Conservation (phyloP, 2,113 vertebrate species). For the Buteo buteo region DNA sequence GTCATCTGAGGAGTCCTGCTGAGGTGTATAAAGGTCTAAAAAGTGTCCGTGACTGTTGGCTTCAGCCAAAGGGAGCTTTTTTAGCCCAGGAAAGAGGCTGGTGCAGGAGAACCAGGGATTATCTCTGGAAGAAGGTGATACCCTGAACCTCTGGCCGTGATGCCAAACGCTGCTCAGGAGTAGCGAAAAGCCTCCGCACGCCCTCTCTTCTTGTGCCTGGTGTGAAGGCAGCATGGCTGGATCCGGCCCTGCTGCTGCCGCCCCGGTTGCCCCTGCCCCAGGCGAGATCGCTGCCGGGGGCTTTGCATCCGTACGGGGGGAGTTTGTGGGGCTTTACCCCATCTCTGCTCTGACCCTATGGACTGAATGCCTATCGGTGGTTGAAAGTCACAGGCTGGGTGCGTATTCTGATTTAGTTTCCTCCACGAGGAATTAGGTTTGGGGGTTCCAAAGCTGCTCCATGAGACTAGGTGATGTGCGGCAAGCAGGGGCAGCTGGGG, state of each 20-base stretch:
- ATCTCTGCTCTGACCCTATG: background rate
- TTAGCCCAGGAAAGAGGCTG: background rate
- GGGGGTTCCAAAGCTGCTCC: background rate
- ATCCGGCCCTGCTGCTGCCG: background rate
- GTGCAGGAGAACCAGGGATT: too few relatives aligned
- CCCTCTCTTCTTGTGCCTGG: background rate
- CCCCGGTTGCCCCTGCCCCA: background rate
- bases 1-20: background rate
- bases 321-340: background rate
- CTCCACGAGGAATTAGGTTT: fast-evolving
- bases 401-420: fast-evolving
- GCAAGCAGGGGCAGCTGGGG: background rate
- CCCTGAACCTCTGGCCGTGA: too few relatives aligned
- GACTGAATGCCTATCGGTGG: fast-evolving
- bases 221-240: background rate
- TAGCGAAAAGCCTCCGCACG: fast-evolving
- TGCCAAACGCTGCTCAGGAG: too few relatives aligned
- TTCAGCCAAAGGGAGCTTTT: background rate
- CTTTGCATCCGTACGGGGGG: fast-evolving
- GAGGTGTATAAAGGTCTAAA: background rate
- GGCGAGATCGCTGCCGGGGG: background rate
- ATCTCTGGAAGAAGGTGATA: too few relatives aligned
- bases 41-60: background rate
- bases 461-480: fast-evolving
- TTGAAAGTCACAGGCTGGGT: too few relatives aligned